Base-by-base conservation (phyloP, 1,140 invertebrate genomes). In the Temnothorax curvispinosus region DNA sequence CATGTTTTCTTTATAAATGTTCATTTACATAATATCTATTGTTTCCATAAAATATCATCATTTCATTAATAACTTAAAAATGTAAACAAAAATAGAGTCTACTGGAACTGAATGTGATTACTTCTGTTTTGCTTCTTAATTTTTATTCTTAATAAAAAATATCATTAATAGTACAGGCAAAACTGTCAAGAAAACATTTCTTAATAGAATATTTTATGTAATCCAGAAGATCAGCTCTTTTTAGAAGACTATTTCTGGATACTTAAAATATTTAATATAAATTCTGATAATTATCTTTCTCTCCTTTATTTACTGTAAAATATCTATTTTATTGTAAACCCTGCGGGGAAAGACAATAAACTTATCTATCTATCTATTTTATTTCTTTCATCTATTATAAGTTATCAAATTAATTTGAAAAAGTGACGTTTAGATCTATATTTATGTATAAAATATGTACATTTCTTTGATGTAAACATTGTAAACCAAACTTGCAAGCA, bases 31-130 rank as follows among this genome's bases (percentile, higher is more conserved):
- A 15, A 15, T 11, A 75, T 44, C 21, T 52, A 60, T 44, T 64
- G 18, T 11, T 47, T n/a, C 21, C 21, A 56, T 50, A 74, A 77
- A 44, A 38, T 41, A 47, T 38, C 47, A 50, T 15, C 8, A 15
- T 50, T 52, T 78, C 3, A 75, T 9, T 1, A 50, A 27, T 75
- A 27, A 18, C 54, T 47, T 15, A 32, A 62, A 32, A 62, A 62
- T 87, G 78, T 1, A 84, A 21, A 60, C 35, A 76, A 32, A 62
- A 56, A 11, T 44, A 62, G 38, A 84, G 8, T 65, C 60, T 52
- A 21, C 4, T 47, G 35, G 15, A 84, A 4, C 3, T 72, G 67
- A 72, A 50, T 50, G n/a, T 62, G 21, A 60, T 81, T 7, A 75
- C 15, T 77, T 35, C 13, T 54, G 5, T 62, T 44, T 35, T 35